Evolutionary conservation across 2,888 invertebrate genomes (phyloP).

Genomic region (Graphium colonna): DNA sequence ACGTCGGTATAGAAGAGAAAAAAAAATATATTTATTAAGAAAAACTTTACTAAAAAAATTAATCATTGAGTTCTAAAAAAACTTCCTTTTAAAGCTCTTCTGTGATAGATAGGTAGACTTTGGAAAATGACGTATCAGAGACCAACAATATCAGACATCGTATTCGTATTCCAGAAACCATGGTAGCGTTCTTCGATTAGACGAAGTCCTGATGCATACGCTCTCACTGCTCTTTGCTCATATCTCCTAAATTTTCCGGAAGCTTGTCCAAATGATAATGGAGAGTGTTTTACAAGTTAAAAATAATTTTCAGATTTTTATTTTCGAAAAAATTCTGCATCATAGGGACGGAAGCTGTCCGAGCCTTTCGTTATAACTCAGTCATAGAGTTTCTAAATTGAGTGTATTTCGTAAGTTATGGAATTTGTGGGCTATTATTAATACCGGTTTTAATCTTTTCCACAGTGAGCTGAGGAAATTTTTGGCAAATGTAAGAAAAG

Average conservation of each 20-base stretch:
- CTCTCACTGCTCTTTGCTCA: neutral
- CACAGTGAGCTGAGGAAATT: constrained; percentile 21
- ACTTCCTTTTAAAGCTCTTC: neutral
- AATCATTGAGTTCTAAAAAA: no score
- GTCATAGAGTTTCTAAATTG: no score
- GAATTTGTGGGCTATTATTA: neutral
- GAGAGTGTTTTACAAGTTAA: neutral
- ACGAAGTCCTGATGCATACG: neutral
- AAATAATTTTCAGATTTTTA: neutral
- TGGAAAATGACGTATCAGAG: neutral
- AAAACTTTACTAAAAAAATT: neutral
- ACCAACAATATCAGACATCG: no score
- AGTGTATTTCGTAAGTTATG: no score
- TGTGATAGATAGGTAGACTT: neutral
- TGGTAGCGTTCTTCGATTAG: neutral
- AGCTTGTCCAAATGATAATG: no score
- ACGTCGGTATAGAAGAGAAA: neutral
- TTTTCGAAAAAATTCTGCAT: neutral
- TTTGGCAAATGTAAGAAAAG: constrained; percentile 18
- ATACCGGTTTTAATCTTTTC: constrained; percentile 26
- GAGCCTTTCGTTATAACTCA: neutral
- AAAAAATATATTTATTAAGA: neutral
- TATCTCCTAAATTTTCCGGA: no score
- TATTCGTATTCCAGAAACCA: no score
- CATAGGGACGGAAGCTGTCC: neutral